Conservation (phyloP, 1,140 invertebrate genomes). For the Drosophila ohnishii region DNA sequence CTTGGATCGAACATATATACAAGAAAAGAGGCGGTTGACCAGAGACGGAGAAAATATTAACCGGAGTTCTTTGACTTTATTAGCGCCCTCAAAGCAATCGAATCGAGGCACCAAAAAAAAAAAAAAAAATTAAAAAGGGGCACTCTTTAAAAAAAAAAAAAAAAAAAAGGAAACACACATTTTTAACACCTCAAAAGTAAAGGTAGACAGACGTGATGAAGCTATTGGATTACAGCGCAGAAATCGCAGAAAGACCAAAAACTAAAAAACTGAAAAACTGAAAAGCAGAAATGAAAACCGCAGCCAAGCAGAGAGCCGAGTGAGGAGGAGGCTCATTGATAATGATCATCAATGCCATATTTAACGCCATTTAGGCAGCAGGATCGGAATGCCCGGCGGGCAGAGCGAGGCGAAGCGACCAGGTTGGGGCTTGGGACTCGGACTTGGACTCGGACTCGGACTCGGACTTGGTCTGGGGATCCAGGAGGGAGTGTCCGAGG, state of each 20-base stretch:
- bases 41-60: constrained; percentile 57
- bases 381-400: constrained; percentile 29
- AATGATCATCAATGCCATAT: constrained; percentile 78
- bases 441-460: neutral
- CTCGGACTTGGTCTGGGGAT: neutral
- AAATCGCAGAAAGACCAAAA: neutral
- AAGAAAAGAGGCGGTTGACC: neutral
- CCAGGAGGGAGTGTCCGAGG: constrained; percentile 8
- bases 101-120: neutral
- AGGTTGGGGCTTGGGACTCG: neutral
- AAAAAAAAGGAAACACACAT: constrained; percentile 11
- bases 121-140: constrained; percentile 2
- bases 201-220: constrained; percentile 65
- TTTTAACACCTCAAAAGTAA: constrained; percentile 66
- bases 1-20: constrained; percentile 7
- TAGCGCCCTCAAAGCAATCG: constrained; percentile 44
- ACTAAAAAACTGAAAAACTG: neutral
- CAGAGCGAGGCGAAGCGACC: neutral
- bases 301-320: neutral
- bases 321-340: constrained; percentile 50
- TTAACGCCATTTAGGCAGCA: constrained; percentile 75
- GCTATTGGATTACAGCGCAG: constrained; percentile 67
- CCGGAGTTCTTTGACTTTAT: constrained; percentile 56
- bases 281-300: constrained; percentile 15
- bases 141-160: no score